A percentile compares a stretch with the other conserved stretches of the same genome.
Conservation (phyloP, 2,797 vertebrate genomes). For the Rhincodon typus region DNA sequence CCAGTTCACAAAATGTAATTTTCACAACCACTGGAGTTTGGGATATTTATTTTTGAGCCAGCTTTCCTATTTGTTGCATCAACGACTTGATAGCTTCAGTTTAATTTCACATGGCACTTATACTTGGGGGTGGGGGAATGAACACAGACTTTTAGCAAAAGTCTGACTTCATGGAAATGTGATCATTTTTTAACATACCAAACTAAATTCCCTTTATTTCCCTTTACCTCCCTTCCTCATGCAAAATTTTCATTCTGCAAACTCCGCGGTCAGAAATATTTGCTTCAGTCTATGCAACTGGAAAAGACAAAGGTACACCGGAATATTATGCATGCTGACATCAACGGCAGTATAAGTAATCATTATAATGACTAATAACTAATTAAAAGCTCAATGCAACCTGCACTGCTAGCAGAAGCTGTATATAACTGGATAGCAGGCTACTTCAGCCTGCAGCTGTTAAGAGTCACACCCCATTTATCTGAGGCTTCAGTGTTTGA, state of each 20-base stretch:
- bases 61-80: slow-evolving; percentile 20
- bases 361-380: not conserved
- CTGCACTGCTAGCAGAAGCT: not conserved
- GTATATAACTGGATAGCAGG: not conserved
- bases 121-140: too few species aligned
- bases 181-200: not conserved
- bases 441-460: not conserved
- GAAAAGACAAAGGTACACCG: not conserved
- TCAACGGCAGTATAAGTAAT: not conserved
- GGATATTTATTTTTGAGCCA: not conserved
- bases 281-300: not conserved
- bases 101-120: slow-evolving; percentile 20
- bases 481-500: not conserved
- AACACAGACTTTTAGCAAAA: not conserved
- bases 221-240: not conserved
- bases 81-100: slow-evolving; percentile 16
- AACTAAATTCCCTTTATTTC: not conserved
- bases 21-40: slow-evolving; percentile 9
- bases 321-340: not conserved
- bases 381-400: not conserved
- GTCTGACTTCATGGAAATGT: not conserved
- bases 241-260: not conserved
- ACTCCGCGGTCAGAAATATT: not conserved
- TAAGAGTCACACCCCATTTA: not conserved
- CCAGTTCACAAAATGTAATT: slow-evolving; percentile 5